Evolutionary conservation across 2,113 vertebrate species (phyloP), one percentile per base, ranked within the genome.

Genomic region (Crotalus helleri): DNA sequence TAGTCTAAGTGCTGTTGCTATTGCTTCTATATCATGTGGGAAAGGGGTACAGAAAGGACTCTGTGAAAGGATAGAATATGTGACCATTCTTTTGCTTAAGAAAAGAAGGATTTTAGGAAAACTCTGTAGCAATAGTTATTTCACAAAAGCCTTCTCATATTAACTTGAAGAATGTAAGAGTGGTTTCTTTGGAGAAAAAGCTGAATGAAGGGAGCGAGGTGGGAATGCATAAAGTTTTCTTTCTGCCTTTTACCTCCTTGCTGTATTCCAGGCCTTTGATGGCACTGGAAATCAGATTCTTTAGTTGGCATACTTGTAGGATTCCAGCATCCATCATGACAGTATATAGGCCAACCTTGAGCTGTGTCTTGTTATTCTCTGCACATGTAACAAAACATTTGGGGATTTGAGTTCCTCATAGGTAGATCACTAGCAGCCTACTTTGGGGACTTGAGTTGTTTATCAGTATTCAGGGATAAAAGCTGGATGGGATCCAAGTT

Each of bases 391-490:
- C 81, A 94, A 95, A 95, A 88, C 17, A 89, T 93, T 46, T 89
- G 87, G 54, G 33, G 93, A 64, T 74, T 90, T 1, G 8, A 57
- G 69, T 90, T 94, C 88, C 92, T 96, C 95, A 88, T 93, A 97
- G 95, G 93, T 96, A 96, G 93, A 94, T 94, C 93, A 92, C 94
- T 93, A 89, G 85, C 90, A 93, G 93, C 93, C 92, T 61, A 94
- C 95, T 93, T 89, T 86, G 51, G 91, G 96, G 96, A 94, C 86
- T 53, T 55, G 92, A 96, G 94, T 96, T 96, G 95, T 95, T 95
- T 96, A 96, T 93, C 94, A 69, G 95, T 91, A 93, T 94, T 93
- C 92, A 10, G 81, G 95, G 96, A 96, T 96, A 97, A 97, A 93
- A 94, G 90, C n/a, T 97, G 97, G 97, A 97, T 0, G 0, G 61